Conservation (phyloP, 2,888 invertebrate species). For the Priocnemis perturbator region DNA sequence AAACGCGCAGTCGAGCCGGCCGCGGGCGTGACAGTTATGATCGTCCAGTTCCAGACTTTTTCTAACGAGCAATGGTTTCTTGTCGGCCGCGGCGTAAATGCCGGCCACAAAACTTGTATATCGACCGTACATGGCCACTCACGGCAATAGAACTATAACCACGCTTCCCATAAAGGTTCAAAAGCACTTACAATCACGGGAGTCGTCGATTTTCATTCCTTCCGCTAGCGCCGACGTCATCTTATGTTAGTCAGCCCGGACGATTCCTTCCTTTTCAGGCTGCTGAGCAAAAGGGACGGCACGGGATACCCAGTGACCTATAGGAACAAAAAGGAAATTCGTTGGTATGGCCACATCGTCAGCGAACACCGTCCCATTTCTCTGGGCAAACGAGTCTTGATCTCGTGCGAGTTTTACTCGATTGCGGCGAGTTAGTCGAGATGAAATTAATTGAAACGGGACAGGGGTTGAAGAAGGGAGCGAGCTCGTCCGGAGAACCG, state of each 20-base stretch:
- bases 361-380: not conserved
- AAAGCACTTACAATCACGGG: too few species aligned
- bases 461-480: conserved; percentile 3
- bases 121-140: not conserved
- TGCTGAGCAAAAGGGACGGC: not conserved
- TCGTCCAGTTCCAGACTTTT: too few species aligned
- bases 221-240: too few species aligned
- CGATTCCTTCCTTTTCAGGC: too few species aligned
- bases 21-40: too few species aligned
- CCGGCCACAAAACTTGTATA: conserved; percentile 1
- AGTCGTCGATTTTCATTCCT: too few species aligned
- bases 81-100: not conserved
- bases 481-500: conserved; percentile 33
- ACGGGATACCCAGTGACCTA: not conserved
- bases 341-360: not conserved
- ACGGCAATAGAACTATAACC: not conserved
- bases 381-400: not conserved
- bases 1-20: too few species aligned
- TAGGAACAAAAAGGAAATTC: not conserved
- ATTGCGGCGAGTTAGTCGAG: not conserved
- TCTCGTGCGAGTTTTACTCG: not conserved
- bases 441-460: conserved; percentile 39
- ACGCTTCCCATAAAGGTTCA: not conserved
- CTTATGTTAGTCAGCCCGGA: too few species aligned
- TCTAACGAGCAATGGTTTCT: not conserved